A percentile compares a stretch with the other conserved stretches of the same genome.
Conservation (phyloP, 2,113 vertebrate genomes). For the Tylochromis polylepis region DNA sequence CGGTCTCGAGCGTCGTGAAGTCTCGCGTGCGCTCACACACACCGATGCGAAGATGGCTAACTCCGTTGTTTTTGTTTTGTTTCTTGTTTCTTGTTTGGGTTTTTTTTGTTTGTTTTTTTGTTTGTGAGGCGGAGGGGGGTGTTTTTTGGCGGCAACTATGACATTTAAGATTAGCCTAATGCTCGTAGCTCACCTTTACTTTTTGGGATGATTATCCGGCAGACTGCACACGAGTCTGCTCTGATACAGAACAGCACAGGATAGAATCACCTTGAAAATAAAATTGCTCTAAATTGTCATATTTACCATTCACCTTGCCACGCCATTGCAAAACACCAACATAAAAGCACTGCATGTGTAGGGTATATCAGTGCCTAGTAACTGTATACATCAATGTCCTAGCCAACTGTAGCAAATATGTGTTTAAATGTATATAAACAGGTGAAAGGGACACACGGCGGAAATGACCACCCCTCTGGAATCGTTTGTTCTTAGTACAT, state of each 20-base stretch:
- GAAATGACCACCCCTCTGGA: background rate
- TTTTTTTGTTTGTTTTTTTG: too few species aligned
- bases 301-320: background rate
- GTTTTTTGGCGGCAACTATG: background rate
- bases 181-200: background rate
- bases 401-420: background rate
- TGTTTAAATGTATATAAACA: background rate
- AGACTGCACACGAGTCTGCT: background rate
- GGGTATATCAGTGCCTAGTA: background rate
- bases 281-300: too few species aligned
- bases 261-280: too few species aligned
- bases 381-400: background rate
- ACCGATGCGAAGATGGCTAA: background rate
- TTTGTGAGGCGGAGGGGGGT: too few species aligned
- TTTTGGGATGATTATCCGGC: background rate
- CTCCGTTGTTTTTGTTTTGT: background rate
- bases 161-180: background rate
- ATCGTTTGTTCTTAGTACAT: background rate
- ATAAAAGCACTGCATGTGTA: background rate
- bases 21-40: constrained; percentile 16
- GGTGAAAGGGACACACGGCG: background rate
- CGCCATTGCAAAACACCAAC: background rate
- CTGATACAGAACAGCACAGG: too few species aligned
- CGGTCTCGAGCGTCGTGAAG: constrained; percentile 24
- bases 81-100: background rate